phyloP scores from a whole-genome alignment of 2,113 vertebrate species.

The Vicugna pacos region DNA sequence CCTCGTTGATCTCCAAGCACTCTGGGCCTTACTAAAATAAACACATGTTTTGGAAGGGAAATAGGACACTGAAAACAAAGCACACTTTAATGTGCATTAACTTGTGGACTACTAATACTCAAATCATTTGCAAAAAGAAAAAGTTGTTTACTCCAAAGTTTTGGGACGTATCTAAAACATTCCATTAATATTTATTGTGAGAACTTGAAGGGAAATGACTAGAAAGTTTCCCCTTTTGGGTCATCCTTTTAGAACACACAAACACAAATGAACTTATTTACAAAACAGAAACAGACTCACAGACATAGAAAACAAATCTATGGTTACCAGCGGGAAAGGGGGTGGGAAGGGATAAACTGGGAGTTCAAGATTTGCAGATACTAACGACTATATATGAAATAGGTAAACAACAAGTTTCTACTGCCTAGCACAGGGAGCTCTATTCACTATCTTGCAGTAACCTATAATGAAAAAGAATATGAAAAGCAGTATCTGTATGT shows the following conservation, averaged over 20 bases:
- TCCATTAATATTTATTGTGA: background rate
- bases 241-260: background rate
- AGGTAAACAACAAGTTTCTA: too few species aligned
- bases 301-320: too few species aligned
- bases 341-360: too few species aligned
- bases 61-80: background rate
- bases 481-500: too few species aligned
- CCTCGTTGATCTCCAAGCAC: constrained; percentile 84
- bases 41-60: constrained; percentile 35
- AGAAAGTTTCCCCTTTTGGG: background rate
- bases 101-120: background rate
- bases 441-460: too few species aligned
- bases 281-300: too few species aligned
- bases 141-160: background rate
- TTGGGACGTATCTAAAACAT: background rate
- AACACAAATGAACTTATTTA: too few species aligned
- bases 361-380: too few species aligned
- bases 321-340: too few species aligned
- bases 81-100: background rate
- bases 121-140: background rate
- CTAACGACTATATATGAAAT: too few species aligned
- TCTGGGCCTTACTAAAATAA: constrained; percentile 93
- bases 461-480: too few species aligned
- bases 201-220: background rate
- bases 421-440: too few species aligned